Conservation (phyloP, 2,797 vertebrate genomes). For the Megaceryle alcyon region DNA sequence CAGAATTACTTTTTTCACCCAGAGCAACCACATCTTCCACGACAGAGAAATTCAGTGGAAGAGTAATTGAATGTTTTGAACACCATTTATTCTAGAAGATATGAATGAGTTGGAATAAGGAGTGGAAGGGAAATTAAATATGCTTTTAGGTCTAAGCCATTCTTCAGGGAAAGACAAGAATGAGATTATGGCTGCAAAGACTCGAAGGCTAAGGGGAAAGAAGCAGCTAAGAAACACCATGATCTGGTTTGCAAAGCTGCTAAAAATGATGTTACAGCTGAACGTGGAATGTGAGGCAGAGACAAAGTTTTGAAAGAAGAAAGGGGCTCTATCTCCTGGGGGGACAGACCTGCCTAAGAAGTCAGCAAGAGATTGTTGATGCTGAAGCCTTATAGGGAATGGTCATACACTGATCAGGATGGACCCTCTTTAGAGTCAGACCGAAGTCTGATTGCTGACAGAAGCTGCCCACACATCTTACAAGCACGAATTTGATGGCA, state of each 20-base stretch:
- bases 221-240: not conserved
- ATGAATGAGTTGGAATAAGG: not conserved
- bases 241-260: not conserved
- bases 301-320: not conserved
- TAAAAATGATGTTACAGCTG: not conserved
- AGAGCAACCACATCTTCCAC: not conserved
- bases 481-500: not conserved
- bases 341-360: not conserved
- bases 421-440: not conserved
- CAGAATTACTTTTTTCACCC: not conserved
- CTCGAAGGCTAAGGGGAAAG: not conserved
- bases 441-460: not conserved
- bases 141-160: not conserved
- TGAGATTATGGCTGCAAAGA: not conserved
- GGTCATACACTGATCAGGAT: not conserved
- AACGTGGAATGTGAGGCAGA: not conserved
- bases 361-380: not conserved
- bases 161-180: not conserved
- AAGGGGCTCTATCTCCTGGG: not conserved
- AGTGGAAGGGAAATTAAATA: not conserved
- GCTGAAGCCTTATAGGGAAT: not conserved
- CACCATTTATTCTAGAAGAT: not conserved
- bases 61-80: not conserved
- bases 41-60: not conserved
- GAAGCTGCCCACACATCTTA: not conserved